Evolutionary conservation across 2,797 vertebrate genomes (phyloP).

Genomic region (Crenichthys baileyi): DNA sequence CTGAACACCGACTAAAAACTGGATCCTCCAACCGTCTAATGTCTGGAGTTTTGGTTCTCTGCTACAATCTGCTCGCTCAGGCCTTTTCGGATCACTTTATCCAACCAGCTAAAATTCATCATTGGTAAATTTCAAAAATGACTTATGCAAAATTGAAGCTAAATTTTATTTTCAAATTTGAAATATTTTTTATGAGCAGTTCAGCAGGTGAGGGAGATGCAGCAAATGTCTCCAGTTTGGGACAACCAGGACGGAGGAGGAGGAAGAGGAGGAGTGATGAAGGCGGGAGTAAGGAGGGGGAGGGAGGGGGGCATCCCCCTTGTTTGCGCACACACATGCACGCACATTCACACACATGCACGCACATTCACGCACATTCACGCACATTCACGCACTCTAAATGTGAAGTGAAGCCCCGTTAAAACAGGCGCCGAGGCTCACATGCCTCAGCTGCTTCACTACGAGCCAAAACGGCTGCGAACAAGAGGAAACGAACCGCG

Average conservation of each 20-base stretch:
- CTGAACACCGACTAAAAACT: neutral
- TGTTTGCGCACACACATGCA: conserved; percentile 35
- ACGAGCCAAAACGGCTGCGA: neutral
- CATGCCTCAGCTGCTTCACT: neutral
- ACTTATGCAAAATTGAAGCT: neutral
- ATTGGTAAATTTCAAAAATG: neutral
- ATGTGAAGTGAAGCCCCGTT: conserved; percentile 29
- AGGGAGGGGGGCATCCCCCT: conserved; percentile 54
- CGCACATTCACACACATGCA: conserved; percentile 18
- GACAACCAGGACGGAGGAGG: conserved; percentile 8
- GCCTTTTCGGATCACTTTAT: neutral
- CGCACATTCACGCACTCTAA: conserved; percentile 16
- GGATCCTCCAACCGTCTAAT: neutral
- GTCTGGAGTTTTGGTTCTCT: no score
- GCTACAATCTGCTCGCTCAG: no score
- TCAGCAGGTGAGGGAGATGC: neutral
- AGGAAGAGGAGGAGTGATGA: neutral
- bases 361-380: conserved; percentile 22
- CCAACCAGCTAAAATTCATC: neutral
- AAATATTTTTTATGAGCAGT: no score
- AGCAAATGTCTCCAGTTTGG: conserved; percentile 28
- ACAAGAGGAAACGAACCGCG: neutral
- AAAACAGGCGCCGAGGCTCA: neutral
- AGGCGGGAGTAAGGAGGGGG: neutral
- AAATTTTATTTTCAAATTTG: neutral